Evolutionary conservation across 1,140 invertebrate species (phyloP).

Genomic region (Drosophila willistoni): DNA sequence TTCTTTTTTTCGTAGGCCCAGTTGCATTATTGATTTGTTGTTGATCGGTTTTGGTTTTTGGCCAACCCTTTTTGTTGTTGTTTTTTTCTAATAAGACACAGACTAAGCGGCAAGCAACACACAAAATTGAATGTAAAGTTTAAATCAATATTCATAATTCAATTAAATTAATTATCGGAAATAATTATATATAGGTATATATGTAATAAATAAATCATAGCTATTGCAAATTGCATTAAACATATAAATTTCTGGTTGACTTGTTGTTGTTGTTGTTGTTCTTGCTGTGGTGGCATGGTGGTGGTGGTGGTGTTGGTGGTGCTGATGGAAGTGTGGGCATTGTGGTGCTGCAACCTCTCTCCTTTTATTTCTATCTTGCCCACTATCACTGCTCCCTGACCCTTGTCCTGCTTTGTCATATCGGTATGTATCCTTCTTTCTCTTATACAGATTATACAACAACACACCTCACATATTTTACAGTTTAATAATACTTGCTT

Average conservation of each 20-base stretch:
- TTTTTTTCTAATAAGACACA: neutral
- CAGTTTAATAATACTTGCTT: slow-evolving; percentile 80
- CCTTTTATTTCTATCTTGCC: slow-evolving; percentile 24
- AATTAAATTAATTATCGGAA: neutral
- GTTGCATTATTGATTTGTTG: slow-evolving; percentile 20
- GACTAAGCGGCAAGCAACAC: neutral
- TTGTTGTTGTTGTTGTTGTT: neutral
- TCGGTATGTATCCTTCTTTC: neutral
- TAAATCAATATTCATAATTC: neutral
- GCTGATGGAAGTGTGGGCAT: slow-evolving; percentile 13
- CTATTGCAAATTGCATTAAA: slow-evolving; percentile 6
- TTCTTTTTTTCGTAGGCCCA: neutral
- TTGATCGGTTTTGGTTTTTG: slow-evolving; percentile 25
- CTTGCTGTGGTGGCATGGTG: slow-evolving; percentile 6
- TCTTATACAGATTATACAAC: slow-evolving; percentile 42
- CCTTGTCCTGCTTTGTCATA: too few relatives aligned
- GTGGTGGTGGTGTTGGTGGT: neutral
- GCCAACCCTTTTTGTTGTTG: neutral
- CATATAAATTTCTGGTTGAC: neutral
- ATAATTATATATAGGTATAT: neutral
- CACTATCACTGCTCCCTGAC: slow-evolving; percentile 19
- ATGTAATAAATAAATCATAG: slow-evolving; percentile 10
- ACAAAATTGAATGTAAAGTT: neutral
- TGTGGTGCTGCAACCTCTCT: slow-evolving; percentile 26
- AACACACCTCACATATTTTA: slow-evolving; percentile 68